Conservation (phyloP, 1,140 invertebrate genomes). For the Dreissena rostriformis region DNA sequence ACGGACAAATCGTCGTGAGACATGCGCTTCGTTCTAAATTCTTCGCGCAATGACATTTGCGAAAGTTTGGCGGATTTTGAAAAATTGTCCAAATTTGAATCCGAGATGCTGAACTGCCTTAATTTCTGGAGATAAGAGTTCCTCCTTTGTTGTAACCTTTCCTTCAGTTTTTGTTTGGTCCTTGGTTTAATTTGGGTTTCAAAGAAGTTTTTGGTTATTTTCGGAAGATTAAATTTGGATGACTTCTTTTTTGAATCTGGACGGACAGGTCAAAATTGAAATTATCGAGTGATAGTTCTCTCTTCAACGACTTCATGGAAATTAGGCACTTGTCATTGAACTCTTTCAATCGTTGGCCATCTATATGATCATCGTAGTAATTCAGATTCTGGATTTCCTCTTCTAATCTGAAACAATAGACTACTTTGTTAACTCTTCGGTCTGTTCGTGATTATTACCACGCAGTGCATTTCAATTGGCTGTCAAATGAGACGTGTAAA, state of each 20-base stretch:
- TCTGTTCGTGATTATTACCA: too few relatives aligned
- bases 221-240: constrained; percentile 7
- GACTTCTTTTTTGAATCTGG: constrained; percentile 7
- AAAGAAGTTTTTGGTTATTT: not conserved
- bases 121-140: constrained; percentile 24
- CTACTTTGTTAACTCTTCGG: too few relatives aligned
- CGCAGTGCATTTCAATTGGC: too few relatives aligned
- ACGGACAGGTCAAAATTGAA: constrained; percentile 22
- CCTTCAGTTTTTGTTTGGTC: not conserved
- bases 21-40: not conserved
- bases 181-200: constrained; percentile 7
- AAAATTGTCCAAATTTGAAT: constrained; percentile 24
- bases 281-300: constrained; percentile 22
- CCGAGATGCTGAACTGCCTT: constrained; percentile 32
- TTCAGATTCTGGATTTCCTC: constrained; percentile 15
- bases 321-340: constrained; percentile 1
- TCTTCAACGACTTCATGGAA: constrained; percentile 28
- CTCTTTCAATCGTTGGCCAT: constrained; percentile 24
- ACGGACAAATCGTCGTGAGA: not conserved
- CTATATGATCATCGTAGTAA: constrained; percentile 29
- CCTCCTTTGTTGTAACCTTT: not conserved
- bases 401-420: not conserved
- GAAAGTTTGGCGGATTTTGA: constrained; percentile 12
- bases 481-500: too few relatives aligned
- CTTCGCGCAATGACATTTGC: too few relatives aligned